Evolutionary conservation across 2,888 invertebrate genomes (phyloP), one percentile per base, ranked within the genome.

Genomic region (Lithodes maja): DNA sequence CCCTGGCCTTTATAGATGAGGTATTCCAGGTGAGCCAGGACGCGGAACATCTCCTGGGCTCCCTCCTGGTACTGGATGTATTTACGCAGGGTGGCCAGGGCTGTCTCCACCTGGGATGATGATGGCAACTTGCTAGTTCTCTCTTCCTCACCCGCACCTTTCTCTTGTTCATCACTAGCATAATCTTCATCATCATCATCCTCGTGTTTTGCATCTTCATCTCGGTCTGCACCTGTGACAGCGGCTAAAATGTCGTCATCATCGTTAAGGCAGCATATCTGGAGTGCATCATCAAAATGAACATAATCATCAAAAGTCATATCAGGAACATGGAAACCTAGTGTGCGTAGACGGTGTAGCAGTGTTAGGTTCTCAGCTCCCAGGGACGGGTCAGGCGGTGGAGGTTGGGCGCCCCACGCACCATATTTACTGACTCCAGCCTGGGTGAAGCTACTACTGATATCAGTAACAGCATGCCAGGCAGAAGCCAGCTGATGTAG

Each of bases 41-140:
- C 87, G 2, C 87, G 53, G 78, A 87, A 90, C 90, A 90, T 90
- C 69, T 87, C 90, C 80, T 90, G 90, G 55, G 90, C 90, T 50
- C 87, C 90, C 49, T 90, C 90, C 71, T 87, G 90, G 82, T 87
- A 90, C 61, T 90, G 90, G 71, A 90, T 90, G 79, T 90, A 85
- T 68, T 69, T 84, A n/a, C 90, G 53, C 12, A 90, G 69, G 9
- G 87, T 87, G 68, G 87, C 81, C 12, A 90, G 78, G 12, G 90
- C 87, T 2, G 81, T 74, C 74, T 90, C 90, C 33, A 90, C 90
- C 74, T 90, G 85, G 49, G n/a, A 61, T 55, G 87, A 50, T 3
- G 90, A 90, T 5, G 90, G 90, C 7, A 84, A 78, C 3, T 53
- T 79, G 3, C 55, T 82, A 3, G 75, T 82, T 53, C 69, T 69